Evolutionary conservation across 2,113 vertebrate genomes (phyloP), one percentile per base, ranked within the genome.

Genomic region (Ammodytes marinus): DNA sequence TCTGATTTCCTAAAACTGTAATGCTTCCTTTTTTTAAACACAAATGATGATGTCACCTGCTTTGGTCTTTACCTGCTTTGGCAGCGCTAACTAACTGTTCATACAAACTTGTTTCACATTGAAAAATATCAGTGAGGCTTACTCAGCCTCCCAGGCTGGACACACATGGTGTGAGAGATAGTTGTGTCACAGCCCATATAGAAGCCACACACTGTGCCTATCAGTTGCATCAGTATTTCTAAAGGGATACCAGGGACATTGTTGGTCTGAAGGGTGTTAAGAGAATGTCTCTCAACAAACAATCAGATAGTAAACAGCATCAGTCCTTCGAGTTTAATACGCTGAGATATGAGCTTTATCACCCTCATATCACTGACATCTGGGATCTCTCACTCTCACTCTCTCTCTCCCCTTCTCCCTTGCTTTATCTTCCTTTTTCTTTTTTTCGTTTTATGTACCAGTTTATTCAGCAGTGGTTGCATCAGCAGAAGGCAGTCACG

Each of bases 311-410:
- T 82, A 68, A 39, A 71, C 50, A 85, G 58, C 85, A 84, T 87
- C 80, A 67, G 71, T 87, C 89, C 50, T 85, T 50, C 17, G 50
- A 82, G 73, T 82, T 69, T 88, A 91, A 93, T 83, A 91, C 91
- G 91, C 91, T 91, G 90, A 91, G 91, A 92, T 92, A 93, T 82
- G 88, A 89, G 75, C 78, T 94, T 92, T 93, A 93, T 94, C 87
- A n/a, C 83, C 83, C 67, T 80, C 76, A 71, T 77, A 89, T 90
- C 90, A 71, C 80, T 53, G 55, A 74, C 88, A 89, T 86, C 85
- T 91, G 88, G 80, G 76, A 89, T 82, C 37, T 70, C 73, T 73
- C 60, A 27, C n/a, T n/a, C n/a, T n/a, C n/a, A 59, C 61, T 70
- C 70, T 72, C 80, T 69, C 74, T 60, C 72, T 67, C 57, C n/a